These are phyloP conservation scores for Drosophila lacertosa DNA, from an alignment of 1,140 invertebrate species.

Conservation along the genomic window DNA sequence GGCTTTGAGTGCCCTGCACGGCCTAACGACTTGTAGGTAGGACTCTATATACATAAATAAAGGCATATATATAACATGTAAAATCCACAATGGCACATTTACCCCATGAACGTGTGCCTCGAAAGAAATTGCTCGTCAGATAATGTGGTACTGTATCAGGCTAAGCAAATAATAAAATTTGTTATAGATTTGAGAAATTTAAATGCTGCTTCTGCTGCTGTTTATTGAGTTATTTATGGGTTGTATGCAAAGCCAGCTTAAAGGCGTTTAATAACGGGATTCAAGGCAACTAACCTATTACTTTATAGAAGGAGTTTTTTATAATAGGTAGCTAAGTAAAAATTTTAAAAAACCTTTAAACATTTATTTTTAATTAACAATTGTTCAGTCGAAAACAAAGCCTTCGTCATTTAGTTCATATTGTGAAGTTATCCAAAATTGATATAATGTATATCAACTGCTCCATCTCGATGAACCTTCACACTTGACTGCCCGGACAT, in stretches of 20 bases:
- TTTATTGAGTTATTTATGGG: conserved; percentile 5
- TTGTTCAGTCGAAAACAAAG: too few species aligned
- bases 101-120: conserved; percentile 12
- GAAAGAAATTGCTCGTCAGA: conserved; percentile 37
- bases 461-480: conserved; percentile 71
- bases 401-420: too few species aligned
- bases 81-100: conserved; percentile 64
- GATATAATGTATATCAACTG: conserved; percentile 56
- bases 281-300: too few species aligned
- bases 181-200: conserved; percentile 49
- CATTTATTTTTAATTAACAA: too few species aligned
- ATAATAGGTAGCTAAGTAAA: too few species aligned
- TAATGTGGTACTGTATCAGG: conserved; percentile 56
- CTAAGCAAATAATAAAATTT: conserved; percentile 56
- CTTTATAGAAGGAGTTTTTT: too few species aligned
- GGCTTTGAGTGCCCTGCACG: conserved; percentile 56
- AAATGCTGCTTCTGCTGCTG: conserved; percentile 1
- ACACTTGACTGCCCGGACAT: conserved; percentile 60
- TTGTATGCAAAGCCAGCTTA: background rate
- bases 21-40: conserved; percentile 71
- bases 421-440: too few species aligned
- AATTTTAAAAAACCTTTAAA: too few species aligned
- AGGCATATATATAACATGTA: conserved; percentile 47
- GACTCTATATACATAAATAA: conserved; percentile 21
- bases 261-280: too few species aligned